Evolutionary conservation across 2,888 invertebrate genomes (phyloP), one percentile per base, ranked within the genome.

Genomic region (Leucoma salicis): DNA sequence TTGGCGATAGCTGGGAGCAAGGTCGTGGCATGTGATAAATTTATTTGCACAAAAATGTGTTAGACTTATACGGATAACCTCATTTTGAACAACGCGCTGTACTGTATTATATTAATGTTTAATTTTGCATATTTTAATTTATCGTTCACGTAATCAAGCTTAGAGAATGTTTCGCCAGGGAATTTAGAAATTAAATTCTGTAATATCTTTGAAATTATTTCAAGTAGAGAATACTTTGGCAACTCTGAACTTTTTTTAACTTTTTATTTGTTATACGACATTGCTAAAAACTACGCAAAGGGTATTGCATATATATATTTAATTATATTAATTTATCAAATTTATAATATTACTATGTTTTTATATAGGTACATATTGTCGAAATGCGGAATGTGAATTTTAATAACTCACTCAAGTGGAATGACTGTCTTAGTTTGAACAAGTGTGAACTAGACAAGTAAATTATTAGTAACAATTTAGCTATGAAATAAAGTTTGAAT

Each of bases 41-140:
- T 78, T 89, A 87, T 88, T 89, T 88, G 85, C 86, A 85, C 85
- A 61, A 88, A 83, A 82, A 81, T 80, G 77, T 82, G 83, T 82
- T 83, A 86, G 82, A 83, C 70, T 75, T 74, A 72, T 73, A 73
- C 77, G 88, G 87, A 86, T 89, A 88, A 89, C 88, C 88, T 88
- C 86, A 80, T 78, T 87, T 78, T 67, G 60, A 63, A 87, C 83
- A 87, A 84, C 74, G 82, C 67, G 61, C 60, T 56, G 64, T 72
- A 66, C 78, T 81, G 40, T 57, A 61, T 53, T 36, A 53, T 28
- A 14, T 33, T 42, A 54, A 56, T 53, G 45, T 48, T 49, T 53
- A 37, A 57, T 52, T 57, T 56, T 39, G 56, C 37, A 51, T 53
- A 42, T 52, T 21, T 50, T 45, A 56, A 53, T 49, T 43, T 49